Percentiles rank a stretch among this genome's conserved stretches.
These are phyloP conservation scores for Cerastoderma edule DNA, from an alignment of 2,888 invertebrate genomes.

Conservation along the genomic window DNA sequence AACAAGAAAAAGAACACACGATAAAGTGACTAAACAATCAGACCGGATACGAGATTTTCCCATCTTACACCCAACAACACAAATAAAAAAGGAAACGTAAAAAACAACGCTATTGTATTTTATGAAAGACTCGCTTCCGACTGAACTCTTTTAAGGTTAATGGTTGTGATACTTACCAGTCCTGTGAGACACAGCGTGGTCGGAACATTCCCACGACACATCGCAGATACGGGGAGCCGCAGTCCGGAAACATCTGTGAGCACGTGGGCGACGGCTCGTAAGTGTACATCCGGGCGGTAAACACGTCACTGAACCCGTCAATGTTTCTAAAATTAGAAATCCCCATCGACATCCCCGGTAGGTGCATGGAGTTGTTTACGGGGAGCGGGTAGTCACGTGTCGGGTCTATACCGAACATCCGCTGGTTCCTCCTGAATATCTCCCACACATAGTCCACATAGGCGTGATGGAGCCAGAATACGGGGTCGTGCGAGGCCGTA, in stretches of 20 bases:
- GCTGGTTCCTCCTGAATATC: constrained; percentile 66
- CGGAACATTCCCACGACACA: constrained; percentile 45
- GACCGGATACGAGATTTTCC: too few species aligned
- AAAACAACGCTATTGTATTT: too few species aligned
- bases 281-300: constrained; percentile 59
- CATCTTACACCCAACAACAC: too few species aligned
- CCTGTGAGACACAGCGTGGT: constrained; percentile 54
- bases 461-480: constrained; percentile 75
- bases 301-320: constrained; percentile 70
- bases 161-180: constrained; percentile 42
- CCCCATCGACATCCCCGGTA: constrained; percentile 64
- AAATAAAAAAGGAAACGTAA: too few species aligned
- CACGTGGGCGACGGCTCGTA: constrained; percentile 64
- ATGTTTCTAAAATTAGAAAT: constrained; percentile 71
- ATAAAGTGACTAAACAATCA: too few species aligned
- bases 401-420: constrained; percentile 59
- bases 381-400: constrained; percentile 64
- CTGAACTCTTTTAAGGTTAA: too few species aligned
- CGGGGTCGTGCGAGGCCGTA: constrained; percentile 74
- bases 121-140: too few species aligned
- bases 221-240: constrained; percentile 67
- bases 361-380: constrained; percentile 64
- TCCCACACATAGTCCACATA: constrained; percentile 78
- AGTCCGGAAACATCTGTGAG: constrained; percentile 49
- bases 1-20: too few species aligned